Conservation (phyloP, 2,888 invertebrate species). For the Drosophila neotestacea region DNA sequence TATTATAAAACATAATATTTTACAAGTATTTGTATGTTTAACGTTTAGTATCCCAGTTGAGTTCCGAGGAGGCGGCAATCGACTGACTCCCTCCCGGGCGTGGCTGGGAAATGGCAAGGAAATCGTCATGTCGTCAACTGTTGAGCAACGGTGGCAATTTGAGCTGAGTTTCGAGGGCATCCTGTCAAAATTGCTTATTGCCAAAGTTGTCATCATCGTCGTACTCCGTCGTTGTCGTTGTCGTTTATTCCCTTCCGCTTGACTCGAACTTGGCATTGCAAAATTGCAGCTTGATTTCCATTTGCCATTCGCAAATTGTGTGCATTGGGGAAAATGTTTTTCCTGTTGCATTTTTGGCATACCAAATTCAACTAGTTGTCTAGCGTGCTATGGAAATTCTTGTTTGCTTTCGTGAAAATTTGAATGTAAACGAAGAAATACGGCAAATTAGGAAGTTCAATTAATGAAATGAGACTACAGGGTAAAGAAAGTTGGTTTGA, state of each 20-base stretch:
- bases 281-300: constrained; percentile 70
- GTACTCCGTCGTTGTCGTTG: constrained; percentile 12
- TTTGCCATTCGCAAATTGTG: constrained; percentile 54
- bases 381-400: constrained; percentile 5
- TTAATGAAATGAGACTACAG: constrained; percentile 42
- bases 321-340: constrained; percentile 58
- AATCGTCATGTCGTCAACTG: constrained; percentile 37
- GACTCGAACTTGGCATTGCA: constrained; percentile 48
- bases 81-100: neutral
- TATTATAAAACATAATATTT: neutral
- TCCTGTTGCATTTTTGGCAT: constrained; percentile 37
- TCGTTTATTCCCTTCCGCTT: constrained; percentile 36
- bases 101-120: constrained; percentile 26
- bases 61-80: neutral
- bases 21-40: neutral
- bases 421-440: constrained; percentile 4
- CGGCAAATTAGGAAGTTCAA: constrained; percentile 53
- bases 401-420: constrained; percentile 17
- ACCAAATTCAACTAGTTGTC: constrained; percentile 54
- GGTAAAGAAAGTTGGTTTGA: neutral
- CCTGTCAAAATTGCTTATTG: constrained; percentile 62
- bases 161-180: constrained; percentile 51
- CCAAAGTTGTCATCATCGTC: constrained; percentile 55
- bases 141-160: constrained; percentile 55
- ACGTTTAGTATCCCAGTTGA: neutral